Conservation (phyloP, 1,140 invertebrate genomes). For the Drosophila dunni region DNA sequence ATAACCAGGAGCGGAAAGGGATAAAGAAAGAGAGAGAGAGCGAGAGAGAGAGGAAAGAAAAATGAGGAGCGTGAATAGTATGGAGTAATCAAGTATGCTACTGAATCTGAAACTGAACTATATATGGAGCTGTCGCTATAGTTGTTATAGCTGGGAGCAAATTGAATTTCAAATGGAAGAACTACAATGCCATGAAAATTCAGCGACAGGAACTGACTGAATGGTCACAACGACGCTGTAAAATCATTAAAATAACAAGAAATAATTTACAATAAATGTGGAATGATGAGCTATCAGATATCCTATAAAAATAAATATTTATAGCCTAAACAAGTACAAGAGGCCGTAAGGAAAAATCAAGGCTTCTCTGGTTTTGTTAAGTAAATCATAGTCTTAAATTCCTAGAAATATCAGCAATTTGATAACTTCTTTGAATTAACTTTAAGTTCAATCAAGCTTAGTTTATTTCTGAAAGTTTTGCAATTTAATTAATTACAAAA, state of each 20-base stretch:
- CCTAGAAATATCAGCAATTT: neutral
- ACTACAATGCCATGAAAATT: conserved; percentile 55
- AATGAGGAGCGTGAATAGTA: neutral
- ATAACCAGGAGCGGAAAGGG: conserved; percentile 49
- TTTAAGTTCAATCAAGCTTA: too few relatives aligned
- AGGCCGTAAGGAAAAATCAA: too few relatives aligned
- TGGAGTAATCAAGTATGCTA: conserved; percentile 10
- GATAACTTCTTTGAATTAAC: neutral
- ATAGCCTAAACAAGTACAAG: too few relatives aligned
- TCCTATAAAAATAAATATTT: neutral
- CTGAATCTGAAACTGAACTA: conserved; percentile 22
- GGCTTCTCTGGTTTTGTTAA: too few relatives aligned
- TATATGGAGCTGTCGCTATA: conserved; percentile 17
- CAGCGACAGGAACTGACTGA: conserved; percentile 29
- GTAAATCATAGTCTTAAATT: too few relatives aligned
- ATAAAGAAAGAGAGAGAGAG: too few relatives aligned
- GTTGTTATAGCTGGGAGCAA: conserved; percentile 34
- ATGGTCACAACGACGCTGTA: conserved; percentile 59
- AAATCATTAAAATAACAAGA: conserved; percentile 75
- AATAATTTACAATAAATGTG: conserved; percentile 11
- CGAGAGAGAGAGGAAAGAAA: too few relatives aligned
- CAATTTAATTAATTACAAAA: neutral
- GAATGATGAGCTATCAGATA: conserved; percentile 2
- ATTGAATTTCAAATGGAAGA: conserved; percentile 81
- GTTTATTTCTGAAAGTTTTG: neutral